phyloP scores from a whole-genome alignment of 1,140 invertebrate species.

The Pristionchus pacificus region DNA sequence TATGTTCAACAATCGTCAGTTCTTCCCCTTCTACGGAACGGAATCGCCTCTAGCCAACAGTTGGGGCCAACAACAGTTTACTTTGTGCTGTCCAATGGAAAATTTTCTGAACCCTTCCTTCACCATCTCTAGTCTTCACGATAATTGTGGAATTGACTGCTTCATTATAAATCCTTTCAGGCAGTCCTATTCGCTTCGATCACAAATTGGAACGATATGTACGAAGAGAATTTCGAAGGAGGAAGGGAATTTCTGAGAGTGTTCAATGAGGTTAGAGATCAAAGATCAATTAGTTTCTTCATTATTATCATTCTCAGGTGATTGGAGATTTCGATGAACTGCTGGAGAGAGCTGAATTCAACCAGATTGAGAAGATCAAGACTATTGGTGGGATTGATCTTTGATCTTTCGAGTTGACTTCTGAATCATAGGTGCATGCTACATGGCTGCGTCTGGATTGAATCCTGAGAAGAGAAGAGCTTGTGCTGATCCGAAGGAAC shows the following conservation, averaged over 20 bases:
- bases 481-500: constrained; percentile 53
- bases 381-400: constrained; percentile 61
- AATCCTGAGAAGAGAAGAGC: constrained; percentile 58
- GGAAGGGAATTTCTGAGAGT: constrained; percentile 87
- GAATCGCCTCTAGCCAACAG: too few relatives aligned
- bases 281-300: not conserved
- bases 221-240: constrained; percentile 66
- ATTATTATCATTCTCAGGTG: constrained; percentile 57
- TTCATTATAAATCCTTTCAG: too few relatives aligned
- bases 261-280: constrained; percentile 70
- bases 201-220: constrained; percentile 92
- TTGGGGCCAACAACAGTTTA: too few relatives aligned
- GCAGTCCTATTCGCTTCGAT: constrained; percentile 91
- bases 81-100: too few relatives aligned
- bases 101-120: too few relatives aligned
- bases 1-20: too few relatives aligned
- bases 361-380: constrained; percentile 92
- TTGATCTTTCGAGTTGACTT: not conserved
- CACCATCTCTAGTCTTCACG: too few relatives aligned
- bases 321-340: constrained; percentile 90
- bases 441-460: constrained; percentile 92
- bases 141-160: too few relatives aligned
- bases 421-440: constrained; percentile 72
- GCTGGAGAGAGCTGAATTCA: constrained; percentile 74
- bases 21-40: too few relatives aligned